Percentiles rank a stretch among this genome's conserved stretches.
phyloP scores from a whole-genome alignment of 2,113 vertebrate species.

The Emydura subglobosa region DNA sequence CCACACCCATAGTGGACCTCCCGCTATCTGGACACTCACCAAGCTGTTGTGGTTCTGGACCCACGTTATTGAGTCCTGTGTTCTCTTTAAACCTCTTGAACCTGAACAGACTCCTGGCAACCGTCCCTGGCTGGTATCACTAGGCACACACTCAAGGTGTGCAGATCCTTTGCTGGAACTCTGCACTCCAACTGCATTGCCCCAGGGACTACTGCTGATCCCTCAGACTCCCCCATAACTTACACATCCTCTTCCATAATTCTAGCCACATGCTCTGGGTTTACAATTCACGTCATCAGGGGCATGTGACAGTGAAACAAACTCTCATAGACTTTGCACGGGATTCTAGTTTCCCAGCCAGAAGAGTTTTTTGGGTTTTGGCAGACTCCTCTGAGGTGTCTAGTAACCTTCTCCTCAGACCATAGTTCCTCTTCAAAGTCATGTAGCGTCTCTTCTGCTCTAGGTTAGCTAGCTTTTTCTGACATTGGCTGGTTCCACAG shows the following conservation, averaged over 20 bases:
- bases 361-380: background rate
- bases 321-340: background rate
- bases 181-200: background rate
- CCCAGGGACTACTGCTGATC: background rate
- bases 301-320: background rate
- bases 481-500: background rate
- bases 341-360: background rate
- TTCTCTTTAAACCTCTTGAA: background rate
- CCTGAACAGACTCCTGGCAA: background rate
- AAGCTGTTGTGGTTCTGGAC: background rate
- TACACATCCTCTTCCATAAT: background rate
- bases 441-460: background rate
- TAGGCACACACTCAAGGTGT: background rate
- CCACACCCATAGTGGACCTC: background rate
- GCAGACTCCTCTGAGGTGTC: background rate
- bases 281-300: background rate
- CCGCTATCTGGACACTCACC: background rate
- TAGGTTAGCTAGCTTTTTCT: background rate
- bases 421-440: background rate
- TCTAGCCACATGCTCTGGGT: background rate
- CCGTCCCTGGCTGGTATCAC: background rate
- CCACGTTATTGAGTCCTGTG: background rate
- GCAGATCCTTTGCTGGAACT: background rate
- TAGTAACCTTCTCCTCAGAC: background rate
- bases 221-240: background rate